Evolutionary conservation across 2,113 vertebrate genomes (phyloP).

Genomic region (Uria aalge): DNA sequence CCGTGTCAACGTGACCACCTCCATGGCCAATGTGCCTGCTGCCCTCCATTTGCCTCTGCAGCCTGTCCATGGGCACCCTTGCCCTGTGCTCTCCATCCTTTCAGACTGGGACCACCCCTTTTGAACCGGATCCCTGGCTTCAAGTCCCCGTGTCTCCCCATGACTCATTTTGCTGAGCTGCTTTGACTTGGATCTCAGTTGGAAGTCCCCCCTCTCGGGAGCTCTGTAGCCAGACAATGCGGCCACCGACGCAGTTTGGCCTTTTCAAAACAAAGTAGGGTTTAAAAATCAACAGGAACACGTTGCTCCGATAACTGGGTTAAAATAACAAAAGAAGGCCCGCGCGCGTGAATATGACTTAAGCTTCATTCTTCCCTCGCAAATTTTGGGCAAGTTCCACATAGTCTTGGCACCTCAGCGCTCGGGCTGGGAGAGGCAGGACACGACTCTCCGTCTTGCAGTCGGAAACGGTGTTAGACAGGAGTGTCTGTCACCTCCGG

Average conservation of each 20-base stretch:
- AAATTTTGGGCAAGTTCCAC: conserved; percentile 3
- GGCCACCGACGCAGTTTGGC: not conserved
- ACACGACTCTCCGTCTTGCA: not conserved
- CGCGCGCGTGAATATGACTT: not conserved
- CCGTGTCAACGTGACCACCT: accelerated
- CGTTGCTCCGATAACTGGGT: not conserved
- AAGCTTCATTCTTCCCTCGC: not conserved
- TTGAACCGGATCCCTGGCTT: not conserved
- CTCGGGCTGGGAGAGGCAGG: not conserved
- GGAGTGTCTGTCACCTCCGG: not conserved
- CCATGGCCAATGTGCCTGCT: not conserved
- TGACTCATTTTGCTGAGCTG: not conserved
- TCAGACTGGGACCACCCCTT: not conserved
- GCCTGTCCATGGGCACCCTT: not conserved
- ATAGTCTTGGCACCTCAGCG: not conserved
- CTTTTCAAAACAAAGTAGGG: conserved; percentile 12
- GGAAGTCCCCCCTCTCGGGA: not conserved
- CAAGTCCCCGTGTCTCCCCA: not conserved
- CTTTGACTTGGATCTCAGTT: not conserved
- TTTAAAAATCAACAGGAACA: conserved; percentile 40
- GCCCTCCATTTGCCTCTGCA: not conserved
- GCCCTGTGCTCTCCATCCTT: not conserved
- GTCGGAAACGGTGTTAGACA: accelerated
- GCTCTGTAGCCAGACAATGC: conserved; percentile 1
- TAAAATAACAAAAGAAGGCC: conserved; percentile 35